Base-by-base conservation (phyloP, 2,888 invertebrate genomes). In the Chalcosyrphus nemorum region DNA sequence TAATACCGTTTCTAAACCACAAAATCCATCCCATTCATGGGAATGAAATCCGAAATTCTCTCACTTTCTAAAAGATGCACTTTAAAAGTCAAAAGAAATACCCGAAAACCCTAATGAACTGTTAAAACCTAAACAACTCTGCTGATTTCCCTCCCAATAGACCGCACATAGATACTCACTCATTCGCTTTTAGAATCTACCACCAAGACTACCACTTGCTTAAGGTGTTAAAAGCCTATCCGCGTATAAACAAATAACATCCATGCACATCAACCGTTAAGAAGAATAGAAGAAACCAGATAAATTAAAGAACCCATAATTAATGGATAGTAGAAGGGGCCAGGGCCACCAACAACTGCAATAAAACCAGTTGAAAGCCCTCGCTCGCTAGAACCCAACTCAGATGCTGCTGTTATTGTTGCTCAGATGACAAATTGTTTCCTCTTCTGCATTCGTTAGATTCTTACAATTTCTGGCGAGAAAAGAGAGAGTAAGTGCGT, bases 151-250 rank as follows among this genome's bases (percentile, higher is more conserved):
- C 17, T 50, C 13, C 63, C 32, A 41, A 57, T 38, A 41, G 38
- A 15, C 57, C 57, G 38, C 11, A 38, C 7, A 13, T 11, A 9
- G 15, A 32, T 7, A 7, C 21, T 17, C 57, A 35, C n/a, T 13
- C 1, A 5, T 6, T n/a, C 29, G n/a, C 27, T 19, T 15, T 32
- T 54, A 45, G 35, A 52, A 15, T 24, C 35, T 45, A 43, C 27
- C 27, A 61, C 71, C 45, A 71, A 63, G 41, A 41, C 38, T 4
- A 38, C 38, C 38, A 35, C 35, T 11, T n/a, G n/a, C 1, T 38
- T 7, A 17, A 32, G 66, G 81, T 72, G 81, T 77, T 71, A 81
- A 81, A 81, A 81, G 81, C 81, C 65, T 66, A 52, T 63, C 27
- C 47, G 66, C 77, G 19, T 19, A 32, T 71, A 65, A 61, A 54